Base-by-base conservation (phyloP, 2,888 invertebrate species). In the Blastobasis adustella region DNA sequence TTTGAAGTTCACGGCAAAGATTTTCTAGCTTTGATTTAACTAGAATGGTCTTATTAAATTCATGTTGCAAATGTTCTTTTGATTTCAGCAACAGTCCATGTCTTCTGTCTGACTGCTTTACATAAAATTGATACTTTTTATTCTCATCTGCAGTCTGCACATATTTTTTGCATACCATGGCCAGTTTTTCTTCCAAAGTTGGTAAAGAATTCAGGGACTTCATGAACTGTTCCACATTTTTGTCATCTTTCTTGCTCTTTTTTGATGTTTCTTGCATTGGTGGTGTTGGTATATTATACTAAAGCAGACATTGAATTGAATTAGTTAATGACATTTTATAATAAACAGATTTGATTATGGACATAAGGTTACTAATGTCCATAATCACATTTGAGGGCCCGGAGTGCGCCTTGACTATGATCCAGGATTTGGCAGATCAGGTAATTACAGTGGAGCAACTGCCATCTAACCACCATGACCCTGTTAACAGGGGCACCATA, bases 1-100 rank as follows among this genome's bases (percentile, higher is more conserved):
- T 94, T 81, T 98, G 98, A 46, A 98, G 90, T 76, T 98, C 98
- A 7, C 98, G 87, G 72, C 98, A 98, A 5, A 98, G 89, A 71
- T 93, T 95, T 76, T 98, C 98, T 61, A 98, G 82, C 69, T 96
- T 93, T 37, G 94, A 93, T 59, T 95, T 93, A 47, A 96, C 92
- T 47, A 96, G 90, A 49, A 96, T 90, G 48, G 93, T 92, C 80
- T 96, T 96, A 61, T 94, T 95, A 57, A 94, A 92, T 67, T 98
- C 97, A 49, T 92, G 89, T 69, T 96, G 95, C 47, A 95, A 75
- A 62, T 94, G 93, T 60, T 97, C 96, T 64, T 94, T 96, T 67
- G 97, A 96, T 59, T 93, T 92, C 46, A 91, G 80, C 23, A 93
- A 71, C 56, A 91, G 68, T 23, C 89, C 82, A 54, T 90, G 80